phyloP scores from a whole-genome alignment of 23 tunicate species.

The Ciona savignyi region DNA sequence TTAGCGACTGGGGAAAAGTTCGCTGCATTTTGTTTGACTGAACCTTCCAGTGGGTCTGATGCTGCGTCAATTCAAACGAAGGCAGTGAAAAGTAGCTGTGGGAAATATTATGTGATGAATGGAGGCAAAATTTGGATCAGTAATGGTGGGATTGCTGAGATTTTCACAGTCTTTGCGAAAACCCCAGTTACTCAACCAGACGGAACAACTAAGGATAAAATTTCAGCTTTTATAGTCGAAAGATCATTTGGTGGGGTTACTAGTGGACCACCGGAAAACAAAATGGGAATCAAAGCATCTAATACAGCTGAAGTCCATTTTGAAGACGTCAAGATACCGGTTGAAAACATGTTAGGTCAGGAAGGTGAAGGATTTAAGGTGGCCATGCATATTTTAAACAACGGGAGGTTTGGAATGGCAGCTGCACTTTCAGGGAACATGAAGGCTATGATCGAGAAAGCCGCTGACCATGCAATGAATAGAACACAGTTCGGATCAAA shows the following conservation, averaged over 20 bases:
- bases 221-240: conserved; percentile 93
- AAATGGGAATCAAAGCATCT: conserved; percentile 96
- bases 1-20: too few species aligned
- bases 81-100: conserved; percentile 75
- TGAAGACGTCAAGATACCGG: conserved; percentile 78
- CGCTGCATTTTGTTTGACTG: conserved; percentile 89
- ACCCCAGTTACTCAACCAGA: conserved; percentile 63
- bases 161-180: conserved; percentile 89
- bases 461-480: conserved; percentile 72
- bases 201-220: conserved; percentile 75
- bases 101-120: conserved; percentile 71
- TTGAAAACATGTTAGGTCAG: conserved; percentile 70
- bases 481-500: conserved; percentile 74
- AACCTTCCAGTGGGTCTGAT: conserved; percentile 93
- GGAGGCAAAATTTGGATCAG: conserved; percentile 98
- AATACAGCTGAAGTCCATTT: conserved; percentile 96
- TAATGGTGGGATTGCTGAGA: conserved; percentile 93
- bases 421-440: conserved; percentile 86
- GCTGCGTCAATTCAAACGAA: conserved; percentile 97
- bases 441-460: conserved; percentile 63
- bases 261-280: conserved; percentile 94
- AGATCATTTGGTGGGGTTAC: conserved; percentile 90
- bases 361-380: conserved; percentile 96
- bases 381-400: conserved; percentile 94
- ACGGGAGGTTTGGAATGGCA: conserved; percentile 94